Conservation (phyloP, 2,113 vertebrate genomes). For the Thermophis baileyi region DNA sequence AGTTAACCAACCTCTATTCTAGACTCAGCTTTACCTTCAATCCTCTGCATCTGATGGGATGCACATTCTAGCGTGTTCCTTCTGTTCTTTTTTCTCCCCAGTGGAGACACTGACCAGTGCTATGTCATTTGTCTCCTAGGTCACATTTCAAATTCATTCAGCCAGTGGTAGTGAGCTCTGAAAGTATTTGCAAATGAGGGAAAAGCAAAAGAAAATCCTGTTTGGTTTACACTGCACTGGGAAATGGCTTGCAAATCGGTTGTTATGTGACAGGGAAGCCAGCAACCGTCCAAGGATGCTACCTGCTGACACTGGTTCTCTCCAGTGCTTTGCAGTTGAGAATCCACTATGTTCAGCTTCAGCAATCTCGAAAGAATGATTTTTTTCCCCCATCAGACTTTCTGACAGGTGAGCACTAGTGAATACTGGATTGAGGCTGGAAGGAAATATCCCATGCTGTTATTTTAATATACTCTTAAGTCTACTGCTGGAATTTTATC, state of each 20-base stretch:
- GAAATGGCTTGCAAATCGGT: background rate
- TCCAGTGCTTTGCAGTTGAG: background rate
- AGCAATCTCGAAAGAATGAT: fast-evolving
- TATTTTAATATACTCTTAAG: fast-evolving
- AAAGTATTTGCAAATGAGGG: background rate
- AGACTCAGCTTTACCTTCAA: background rate
- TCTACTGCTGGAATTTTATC: background rate
- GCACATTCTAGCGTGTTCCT: background rate
- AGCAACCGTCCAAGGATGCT: background rate
- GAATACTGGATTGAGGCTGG: background rate
- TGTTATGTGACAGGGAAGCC: background rate
- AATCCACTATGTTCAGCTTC: background rate
- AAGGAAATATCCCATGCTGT: background rate
- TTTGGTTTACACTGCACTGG: background rate
- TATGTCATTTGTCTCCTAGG: background rate
- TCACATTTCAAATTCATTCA: background rate
- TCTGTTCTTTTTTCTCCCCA: background rate
- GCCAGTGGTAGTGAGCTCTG: background rate
- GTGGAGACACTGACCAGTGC: background rate
- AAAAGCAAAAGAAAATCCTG: background rate
- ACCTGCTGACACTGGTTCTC: background rate
- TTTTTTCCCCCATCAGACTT: background rate
- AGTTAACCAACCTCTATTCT: background rate
- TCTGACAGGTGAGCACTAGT: background rate
- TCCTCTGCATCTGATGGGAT: background rate